phyloP scores from a whole-genome alignment of 2,888 invertebrate species.

The Cinara cedri region DNA sequence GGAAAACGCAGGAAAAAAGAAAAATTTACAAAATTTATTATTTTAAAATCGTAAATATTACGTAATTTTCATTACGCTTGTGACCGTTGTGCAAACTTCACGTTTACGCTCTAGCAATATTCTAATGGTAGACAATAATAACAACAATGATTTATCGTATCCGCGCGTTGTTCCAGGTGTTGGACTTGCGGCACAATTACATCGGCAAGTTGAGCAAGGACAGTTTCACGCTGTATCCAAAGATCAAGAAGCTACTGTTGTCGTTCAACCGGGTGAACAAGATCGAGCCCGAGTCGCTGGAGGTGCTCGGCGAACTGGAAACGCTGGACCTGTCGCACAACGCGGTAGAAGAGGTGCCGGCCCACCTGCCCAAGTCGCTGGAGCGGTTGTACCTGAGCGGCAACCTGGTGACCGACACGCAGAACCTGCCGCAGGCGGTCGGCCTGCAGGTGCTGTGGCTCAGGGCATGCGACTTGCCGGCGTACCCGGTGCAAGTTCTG shows the following conservation, averaged over 20 bases:
- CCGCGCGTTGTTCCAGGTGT: too few relatives aligned
- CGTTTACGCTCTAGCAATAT: too few relatives aligned
- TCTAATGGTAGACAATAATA: too few relatives aligned
- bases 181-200: conserved; percentile 30
- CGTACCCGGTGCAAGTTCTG: conserved; percentile 25
- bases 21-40: too few relatives aligned
- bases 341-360: conserved; percentile 27
- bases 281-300: conserved; percentile 26
- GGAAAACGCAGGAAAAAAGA: too few relatives aligned
- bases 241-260: conserved; percentile 15
- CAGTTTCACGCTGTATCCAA: conserved; percentile 35
- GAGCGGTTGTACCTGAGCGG: conserved; percentile 1
- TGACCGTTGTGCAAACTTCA: too few relatives aligned
- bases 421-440: background rate
- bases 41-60: too few relatives aligned
- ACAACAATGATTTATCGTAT: too few relatives aligned
- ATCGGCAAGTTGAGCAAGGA: conserved; percentile 36
- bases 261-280: conserved; percentile 32
- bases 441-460: conserved; percentile 29
- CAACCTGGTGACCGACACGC: conserved; percentile 32
- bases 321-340: conserved; percentile 39
- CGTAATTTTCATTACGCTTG: too few relatives aligned
- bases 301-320: conserved; percentile 25
- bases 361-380: conserved; percentile 42
- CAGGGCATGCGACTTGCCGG: background rate